Evolutionary conservation across 2,797 vertebrate species (phyloP), one percentile per base, ranked within the genome.

Genomic region (Semotilus atromaculatus): DNA sequence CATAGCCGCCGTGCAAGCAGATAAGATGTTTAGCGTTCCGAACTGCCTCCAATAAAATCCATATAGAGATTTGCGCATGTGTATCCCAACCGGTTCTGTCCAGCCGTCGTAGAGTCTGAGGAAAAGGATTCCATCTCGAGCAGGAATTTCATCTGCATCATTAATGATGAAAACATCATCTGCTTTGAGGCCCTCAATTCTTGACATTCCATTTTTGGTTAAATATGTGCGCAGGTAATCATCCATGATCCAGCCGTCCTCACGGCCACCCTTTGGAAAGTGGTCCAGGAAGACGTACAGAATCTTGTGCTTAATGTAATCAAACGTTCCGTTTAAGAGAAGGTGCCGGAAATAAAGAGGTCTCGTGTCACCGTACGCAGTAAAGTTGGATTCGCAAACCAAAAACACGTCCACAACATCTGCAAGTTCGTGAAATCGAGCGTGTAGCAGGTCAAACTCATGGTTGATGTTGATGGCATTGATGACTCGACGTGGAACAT

Each of bases 41-140:
- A 95, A 95, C 53, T 97, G 96, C 93, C 95, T 97, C 96, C 96
- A 96, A 92, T 94, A 97, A 92, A 97, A 97, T 64, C 96, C 96
- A 0, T 97, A 97, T 10, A 97, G 94, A 0, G 96, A 97, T 88
- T 96, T 96, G 67, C 96, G 96, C 95, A 97, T 94, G 79, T 97
- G 96, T 89, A 97, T 96, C 87, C 95, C 95, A 0, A 97, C 95
- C 10, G 96, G 96, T 88, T 97, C 96, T 0, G 96, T 96, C 96
- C 96, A 97, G 77, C 96, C 96, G 0, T 97, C 94, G 0, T 95
- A 96, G 36, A 97, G 94, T 90, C 97, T 97, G 85, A 97, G 96
- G 90, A 97, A 97, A 78, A 97, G 93, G 29, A 97, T 92, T 0
- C 96, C 96, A 0, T 97, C 96, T 0, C 93, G 94, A 38, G 95